A percentile compares a stretch with the other conserved stretches of the same genome.
phyloP scores from a whole-genome alignment of 2,113 vertebrate genomes.

The Cairina moschata region DNA sequence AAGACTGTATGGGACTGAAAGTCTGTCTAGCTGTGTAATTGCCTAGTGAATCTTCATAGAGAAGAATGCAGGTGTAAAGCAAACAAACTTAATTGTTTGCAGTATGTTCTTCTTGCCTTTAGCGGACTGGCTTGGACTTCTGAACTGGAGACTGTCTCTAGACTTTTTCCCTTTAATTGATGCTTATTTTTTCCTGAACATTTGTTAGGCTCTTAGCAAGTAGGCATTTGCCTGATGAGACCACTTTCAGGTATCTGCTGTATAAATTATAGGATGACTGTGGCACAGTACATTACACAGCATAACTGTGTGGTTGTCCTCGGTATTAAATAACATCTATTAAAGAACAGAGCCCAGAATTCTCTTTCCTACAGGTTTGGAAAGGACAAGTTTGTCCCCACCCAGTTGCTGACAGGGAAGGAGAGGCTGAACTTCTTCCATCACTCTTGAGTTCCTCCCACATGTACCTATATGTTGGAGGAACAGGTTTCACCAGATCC shows the following conservation, averaged over 20 bases:
- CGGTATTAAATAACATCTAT: not conserved
- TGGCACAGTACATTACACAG: not conserved
- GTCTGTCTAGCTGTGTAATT: not conserved
- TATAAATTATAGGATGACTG: not conserved
- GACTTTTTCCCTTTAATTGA: not conserved
- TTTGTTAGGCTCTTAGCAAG: not conserved
- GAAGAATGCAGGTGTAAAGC: not conserved
- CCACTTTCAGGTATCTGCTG: not conserved
- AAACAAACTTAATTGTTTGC: not conserved
- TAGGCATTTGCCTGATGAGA: not conserved
- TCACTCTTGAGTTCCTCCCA: slow-evolving; percentile 2
- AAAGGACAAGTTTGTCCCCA: not conserved
- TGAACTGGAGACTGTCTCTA: not conserved
- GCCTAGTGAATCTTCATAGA: not conserved
- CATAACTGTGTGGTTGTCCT: not conserved
- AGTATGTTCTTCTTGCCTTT: not conserved
- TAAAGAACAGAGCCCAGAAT: not conserved
- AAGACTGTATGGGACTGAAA: not conserved
- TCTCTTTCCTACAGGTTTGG: not conserved
- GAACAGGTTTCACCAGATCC: slow-evolving; percentile 33
- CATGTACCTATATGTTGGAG: not conserved
- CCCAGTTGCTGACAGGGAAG: slow-evolving; percentile 2
- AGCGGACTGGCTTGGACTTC: not conserved
- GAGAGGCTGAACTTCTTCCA: not conserved
- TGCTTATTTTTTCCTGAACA: not conserved